A percentile compares a stretch with the other conserved stretches of the same genome.
Conservation (phyloP, 2,797 vertebrate genomes). For the Falco novaeseelandiae region DNA sequence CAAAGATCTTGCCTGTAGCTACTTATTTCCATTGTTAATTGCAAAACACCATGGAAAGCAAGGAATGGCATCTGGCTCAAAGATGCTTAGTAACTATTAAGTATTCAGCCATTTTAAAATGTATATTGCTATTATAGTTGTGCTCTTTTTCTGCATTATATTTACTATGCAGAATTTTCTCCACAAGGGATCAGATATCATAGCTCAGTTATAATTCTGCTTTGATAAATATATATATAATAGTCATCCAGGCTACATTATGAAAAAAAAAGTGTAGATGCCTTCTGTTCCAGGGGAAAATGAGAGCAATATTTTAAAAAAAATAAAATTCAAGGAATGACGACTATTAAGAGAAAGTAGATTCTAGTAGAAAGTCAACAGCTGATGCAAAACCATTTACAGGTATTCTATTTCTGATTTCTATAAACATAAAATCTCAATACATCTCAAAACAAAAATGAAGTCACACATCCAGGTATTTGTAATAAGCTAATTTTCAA, state of each 20-base stretch:
- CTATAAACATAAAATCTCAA: neutral
- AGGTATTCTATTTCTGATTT: neutral
- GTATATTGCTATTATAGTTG: neutral
- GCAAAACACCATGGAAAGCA: slow-evolving; percentile 34
- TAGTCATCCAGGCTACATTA: neutral
- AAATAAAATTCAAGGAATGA: neutral
- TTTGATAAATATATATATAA: neutral
- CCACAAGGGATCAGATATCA: neutral
- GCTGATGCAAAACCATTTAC: neutral
- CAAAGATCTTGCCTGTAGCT: slow-evolving; percentile 58
- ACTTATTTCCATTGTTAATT: slow-evolving; percentile 70
- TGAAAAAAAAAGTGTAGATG: neutral
- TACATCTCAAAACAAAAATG: neutral
- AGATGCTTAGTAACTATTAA: slow-evolving; percentile 19
- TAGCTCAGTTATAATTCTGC: neutral
- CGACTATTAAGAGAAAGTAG: neutral
- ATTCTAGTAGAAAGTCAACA: neutral
- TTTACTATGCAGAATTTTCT: neutral
- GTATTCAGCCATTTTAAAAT: slow-evolving; percentile 14
- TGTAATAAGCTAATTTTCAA: neutral
- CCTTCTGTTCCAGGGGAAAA: neutral
- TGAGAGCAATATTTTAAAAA: neutral
- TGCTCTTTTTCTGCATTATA: neutral
- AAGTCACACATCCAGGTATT: neutral
- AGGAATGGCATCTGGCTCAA: slow-evolving; percentile 31